phyloP scores from a whole-genome alignment of 2,797 vertebrate species.

The Masticophis lateralis region DNA sequence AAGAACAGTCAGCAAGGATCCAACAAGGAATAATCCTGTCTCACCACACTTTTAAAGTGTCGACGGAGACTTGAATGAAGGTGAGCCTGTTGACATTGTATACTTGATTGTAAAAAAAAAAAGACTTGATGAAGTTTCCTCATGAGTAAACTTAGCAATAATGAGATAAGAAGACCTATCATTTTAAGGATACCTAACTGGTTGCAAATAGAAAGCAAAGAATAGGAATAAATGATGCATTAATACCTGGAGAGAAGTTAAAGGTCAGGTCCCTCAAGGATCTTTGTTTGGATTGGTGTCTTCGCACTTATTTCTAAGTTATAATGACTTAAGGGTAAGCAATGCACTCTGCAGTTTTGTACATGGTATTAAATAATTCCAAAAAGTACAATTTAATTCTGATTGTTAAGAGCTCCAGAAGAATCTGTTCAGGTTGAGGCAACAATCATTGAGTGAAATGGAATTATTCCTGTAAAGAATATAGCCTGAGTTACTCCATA shows the following conservation, averaged over 20 bases:
- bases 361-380: not conserved
- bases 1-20: not conserved
- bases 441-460: not conserved
- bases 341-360: not conserved
- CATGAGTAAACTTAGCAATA: not conserved
- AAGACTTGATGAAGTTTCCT: not conserved
- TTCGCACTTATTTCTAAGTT: not conserved
- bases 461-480: too few species aligned
- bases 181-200: not conserved
- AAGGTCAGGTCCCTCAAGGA: not conserved
- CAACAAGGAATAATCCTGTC: not conserved
- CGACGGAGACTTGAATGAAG: not conserved
- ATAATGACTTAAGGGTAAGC: not conserved
- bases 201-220: not conserved
- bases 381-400: not conserved
- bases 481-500: too few species aligned
- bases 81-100: not conserved
- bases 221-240: not conserved
- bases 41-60: not conserved
- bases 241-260: not conserved
- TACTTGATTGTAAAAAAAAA: not conserved
- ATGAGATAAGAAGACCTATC: not conserved
- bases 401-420: not conserved
- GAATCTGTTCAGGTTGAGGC: not conserved
- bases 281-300: not conserved